Base-by-base conservation (phyloP, 2,888 invertebrate genomes). In the Marasmarcha lunaedactyla region DNA sequence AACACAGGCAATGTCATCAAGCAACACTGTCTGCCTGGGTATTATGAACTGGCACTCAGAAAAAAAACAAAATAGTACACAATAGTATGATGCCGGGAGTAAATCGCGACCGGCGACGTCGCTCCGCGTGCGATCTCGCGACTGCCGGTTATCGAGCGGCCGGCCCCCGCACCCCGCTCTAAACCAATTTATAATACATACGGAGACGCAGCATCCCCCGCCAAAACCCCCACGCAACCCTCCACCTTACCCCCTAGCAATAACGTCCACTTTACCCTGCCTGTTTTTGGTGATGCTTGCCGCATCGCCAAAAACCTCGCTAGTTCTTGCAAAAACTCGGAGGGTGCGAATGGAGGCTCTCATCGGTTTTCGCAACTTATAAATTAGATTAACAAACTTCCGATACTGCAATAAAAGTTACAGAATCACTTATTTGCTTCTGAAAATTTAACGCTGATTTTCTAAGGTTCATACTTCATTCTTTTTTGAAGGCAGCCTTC, bases 161-260 rank as follows among this genome's bases (percentile, higher is more conserved):
- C 60, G 59, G 51, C 63, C 67, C 66, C 72, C 77, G 62, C 74
- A 54, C 76, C 66, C 60, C 74, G 58, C 74, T 77, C 78, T 79
- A 77, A 79, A 81, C 79, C 81, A 79, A 83, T 83, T 83, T 81
- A 83, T 83, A 83, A 81, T 81, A 83, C 79, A 83, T 83, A 81
- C 79, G 67, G 71, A 74, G 77, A 69, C 76, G 76, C 79, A 83
- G 81, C 81, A 83, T 83, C 81, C 81, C 79, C 68, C 56, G 55
- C 46, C 43, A 43, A 39, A 44, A 36, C 36, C 40, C 42, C 39
- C 60, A 47, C 42, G 36, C 43, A 15, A 69, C 58, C 52, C 41
- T 38, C 49, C 44, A 68, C 68, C 64, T 51, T 65, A 52, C 13
- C 1, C 0, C 10, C n/a, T 1, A 0, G 1, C 0, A 1, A 34